These are phyloP conservation scores for Volucella inanis DNA, from an alignment of 2,888 invertebrate genomes.

Conservation along the genomic window DNA sequence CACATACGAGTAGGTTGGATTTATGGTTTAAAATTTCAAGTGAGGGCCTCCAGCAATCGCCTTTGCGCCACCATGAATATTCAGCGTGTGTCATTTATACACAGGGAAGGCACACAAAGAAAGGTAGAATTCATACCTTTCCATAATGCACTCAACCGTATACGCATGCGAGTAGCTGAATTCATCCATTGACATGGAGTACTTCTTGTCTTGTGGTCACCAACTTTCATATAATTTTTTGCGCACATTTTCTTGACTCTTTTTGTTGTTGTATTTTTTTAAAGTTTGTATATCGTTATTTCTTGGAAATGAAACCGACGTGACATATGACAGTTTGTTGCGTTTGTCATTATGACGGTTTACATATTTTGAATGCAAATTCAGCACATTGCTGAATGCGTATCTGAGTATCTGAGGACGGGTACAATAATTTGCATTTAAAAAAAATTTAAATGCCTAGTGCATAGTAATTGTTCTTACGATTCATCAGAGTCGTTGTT, in stretches of 20 bases:
- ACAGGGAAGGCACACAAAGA: slow-evolving; percentile 50
- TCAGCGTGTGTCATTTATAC: slow-evolving; percentile 46
- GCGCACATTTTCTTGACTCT: background rate
- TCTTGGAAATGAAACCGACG: slow-evolving; percentile 42
- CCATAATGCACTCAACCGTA: slow-evolving; percentile 46
- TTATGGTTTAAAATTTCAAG: slow-evolving; percentile 62
- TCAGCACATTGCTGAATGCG: slow-evolving; percentile 44
- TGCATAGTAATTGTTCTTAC: slow-evolving; percentile 56
- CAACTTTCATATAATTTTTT: slow-evolving; percentile 53
- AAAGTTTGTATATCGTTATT: background rate
- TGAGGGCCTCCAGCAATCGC: slow-evolving; percentile 53
- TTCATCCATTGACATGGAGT: slow-evolving; percentile 48
- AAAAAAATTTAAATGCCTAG: slow-evolving; percentile 35
- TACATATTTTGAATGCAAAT: slow-evolving; percentile 69
- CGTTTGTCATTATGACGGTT: slow-evolving; percentile 72
- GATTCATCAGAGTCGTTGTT: background rate
- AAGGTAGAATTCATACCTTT: slow-evolving; percentile 43
- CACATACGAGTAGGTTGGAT: slow-evolving; percentile 24
- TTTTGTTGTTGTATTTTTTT: slow-evolving; percentile 2
- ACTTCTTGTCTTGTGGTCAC: slow-evolving; percentile 47
- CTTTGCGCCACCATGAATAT: slow-evolving; percentile 71
- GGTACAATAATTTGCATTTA: slow-evolving; percentile 29
- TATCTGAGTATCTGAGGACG: slow-evolving; percentile 2
- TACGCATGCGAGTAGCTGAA: background rate
- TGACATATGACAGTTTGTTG: slow-evolving; percentile 66